Conservation (phyloP, 2,888 invertebrate genomes). For the Synanthedon formicaeformis region DNA sequence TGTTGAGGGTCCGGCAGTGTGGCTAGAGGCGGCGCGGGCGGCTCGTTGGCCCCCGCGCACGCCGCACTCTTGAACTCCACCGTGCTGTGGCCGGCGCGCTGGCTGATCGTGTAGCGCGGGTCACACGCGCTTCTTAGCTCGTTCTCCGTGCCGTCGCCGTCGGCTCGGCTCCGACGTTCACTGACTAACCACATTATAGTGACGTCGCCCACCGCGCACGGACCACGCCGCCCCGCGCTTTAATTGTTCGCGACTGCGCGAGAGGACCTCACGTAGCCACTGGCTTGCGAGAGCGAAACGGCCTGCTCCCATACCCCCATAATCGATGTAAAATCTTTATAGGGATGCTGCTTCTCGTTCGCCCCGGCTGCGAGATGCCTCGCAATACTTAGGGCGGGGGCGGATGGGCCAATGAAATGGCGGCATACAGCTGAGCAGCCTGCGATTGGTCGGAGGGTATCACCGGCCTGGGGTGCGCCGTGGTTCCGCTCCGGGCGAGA, state of each 20-base stretch:
- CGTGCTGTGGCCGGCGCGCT: slow-evolving; percentile 75
- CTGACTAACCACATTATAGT: slow-evolving; percentile 76
- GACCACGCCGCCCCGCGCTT: slow-evolving; percentile 54
- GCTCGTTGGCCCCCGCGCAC: slow-evolving; percentile 72
- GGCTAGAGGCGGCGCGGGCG: slow-evolving; percentile 67
- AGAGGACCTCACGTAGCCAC: slow-evolving; percentile 47
- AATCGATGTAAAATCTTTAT: slow-evolving; percentile 62
- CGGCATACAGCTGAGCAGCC: slow-evolving; percentile 7
- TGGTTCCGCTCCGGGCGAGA: slow-evolving; percentile 47
- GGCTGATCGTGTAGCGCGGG: slow-evolving; percentile 60
- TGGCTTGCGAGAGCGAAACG: slow-evolving; percentile 55
- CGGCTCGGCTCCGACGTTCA: slow-evolving; percentile 72
- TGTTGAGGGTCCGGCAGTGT: slow-evolving; percentile 79
- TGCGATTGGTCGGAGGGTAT: slow-evolving; percentile 3
- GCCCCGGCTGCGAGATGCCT: slow-evolving; percentile 24
- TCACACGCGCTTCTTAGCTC: slow-evolving; percentile 50
- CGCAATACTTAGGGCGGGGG: slow-evolving; percentile 25
- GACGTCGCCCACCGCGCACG: slow-evolving; percentile 42
- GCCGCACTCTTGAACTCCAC: slow-evolving; percentile 87
- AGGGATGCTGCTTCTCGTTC: slow-evolving; percentile 61
- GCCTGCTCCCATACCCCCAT: slow-evolving; percentile 50
- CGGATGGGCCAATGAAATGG: slow-evolving; percentile 20
- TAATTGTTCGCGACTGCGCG: slow-evolving; percentile 69
- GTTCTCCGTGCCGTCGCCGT: slow-evolving; percentile 60
- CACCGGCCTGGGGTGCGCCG: slow-evolving; percentile 8